Evolutionary conservation across 2,888 invertebrate species (phyloP).

Genomic region (Drosophila kanekoi): DNA sequence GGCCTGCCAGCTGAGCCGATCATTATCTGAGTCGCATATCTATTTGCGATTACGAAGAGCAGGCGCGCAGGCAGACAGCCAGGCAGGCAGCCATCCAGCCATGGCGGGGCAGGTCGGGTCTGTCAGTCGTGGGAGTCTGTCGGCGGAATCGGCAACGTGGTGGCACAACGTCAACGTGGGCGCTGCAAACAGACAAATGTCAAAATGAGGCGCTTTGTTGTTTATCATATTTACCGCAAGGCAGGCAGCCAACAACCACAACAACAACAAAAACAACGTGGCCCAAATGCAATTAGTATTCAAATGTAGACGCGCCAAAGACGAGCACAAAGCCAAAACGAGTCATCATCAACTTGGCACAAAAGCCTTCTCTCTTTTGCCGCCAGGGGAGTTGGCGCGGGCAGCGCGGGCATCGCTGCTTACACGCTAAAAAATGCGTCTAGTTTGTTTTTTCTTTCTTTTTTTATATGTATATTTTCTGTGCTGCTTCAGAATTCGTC

Average conservation of each 20-base stretch:
- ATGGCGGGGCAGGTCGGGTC: conserved; percentile 23
- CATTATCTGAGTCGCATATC: conserved; percentile 76
- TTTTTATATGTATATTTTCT: conserved; percentile 6
- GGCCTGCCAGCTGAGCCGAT: conserved; percentile 49
- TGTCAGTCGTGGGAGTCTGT: conserved; percentile 72
- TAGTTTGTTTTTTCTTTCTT: conserved; percentile 31
- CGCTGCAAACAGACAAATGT: conserved; percentile 77
- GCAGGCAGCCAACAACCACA: conserved; percentile 7
- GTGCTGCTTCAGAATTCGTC: conserved; percentile 74
- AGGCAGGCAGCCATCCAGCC: background rate
- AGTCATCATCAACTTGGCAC: conserved; percentile 67
- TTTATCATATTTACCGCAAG: conserved; percentile 81
- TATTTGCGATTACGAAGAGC: conserved; percentile 57
- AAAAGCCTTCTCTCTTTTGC: conserved; percentile 41
- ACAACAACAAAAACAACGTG: conserved; percentile 25
- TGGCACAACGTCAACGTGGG: conserved; percentile 65
- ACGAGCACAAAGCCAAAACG: conserved; percentile 74
- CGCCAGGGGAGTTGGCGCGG: conserved; percentile 29
- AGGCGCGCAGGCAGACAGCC: conserved; percentile 2
- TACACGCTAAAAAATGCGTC: conserved; percentile 75
- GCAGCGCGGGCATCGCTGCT: conserved; percentile 19
- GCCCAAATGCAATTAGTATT: conserved; percentile 78
- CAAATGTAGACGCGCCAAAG: conserved; percentile 72
- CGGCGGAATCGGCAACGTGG: conserved; percentile 55
- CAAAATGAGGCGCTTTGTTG: conserved; percentile 82